Evolutionary conservation across 2,888 invertebrate species (phyloP), one percentile per base, ranked within the genome.

Genomic region (Rhabditoides inermis): DNA sequence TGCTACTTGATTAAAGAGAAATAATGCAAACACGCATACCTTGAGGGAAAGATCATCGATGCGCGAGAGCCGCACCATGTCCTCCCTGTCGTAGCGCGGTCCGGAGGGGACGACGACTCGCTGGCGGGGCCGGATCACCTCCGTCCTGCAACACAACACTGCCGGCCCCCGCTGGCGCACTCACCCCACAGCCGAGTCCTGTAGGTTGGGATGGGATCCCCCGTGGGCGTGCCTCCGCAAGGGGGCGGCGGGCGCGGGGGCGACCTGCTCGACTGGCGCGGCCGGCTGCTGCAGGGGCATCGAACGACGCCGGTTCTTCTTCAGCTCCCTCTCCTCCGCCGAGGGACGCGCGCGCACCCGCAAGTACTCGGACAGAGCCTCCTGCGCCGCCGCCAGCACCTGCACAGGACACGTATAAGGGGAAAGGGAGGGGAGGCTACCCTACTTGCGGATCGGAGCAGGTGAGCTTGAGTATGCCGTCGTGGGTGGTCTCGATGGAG

Each of bases 331-430:
- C 46, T 66, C 65, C 53, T 65, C 64, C 20, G 64, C 62, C 6
- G 55, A 49, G 20, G 68, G 65, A 20, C 61, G 49, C 10, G 56
- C 49, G 10, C 68, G 56, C 23, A 60, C 58, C 12, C 62, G 48
- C 15, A 72, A 55, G 48, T 72, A 72, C 22, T 69, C 69, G 18
- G 58, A 57, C 1, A 72, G 58, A 2, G 72, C 72, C 27, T 61
- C 68, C 42, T 72, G 69, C 2, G 72, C 72, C 4, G 69, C 71
- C 53, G n/a, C n/a, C n/a, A n/a, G n/a, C n/a, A n/a, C n/a, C n/a
- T n/a, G n/a, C n/a, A n/a, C n/a, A n/a, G n/a, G n/a, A n/a, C n/a
- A n/a, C n/a, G n/a, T n/a, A n/a, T n/a, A n/a, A n/a, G n/a, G n/a
- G n/a, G n/a, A n/a, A n/a, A n/a, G n/a, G n/a, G n/a, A n/a, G n/a